Evolutionary conservation across 2,888 invertebrate species (phyloP).

Genomic region (Acleris cristana): DNA sequence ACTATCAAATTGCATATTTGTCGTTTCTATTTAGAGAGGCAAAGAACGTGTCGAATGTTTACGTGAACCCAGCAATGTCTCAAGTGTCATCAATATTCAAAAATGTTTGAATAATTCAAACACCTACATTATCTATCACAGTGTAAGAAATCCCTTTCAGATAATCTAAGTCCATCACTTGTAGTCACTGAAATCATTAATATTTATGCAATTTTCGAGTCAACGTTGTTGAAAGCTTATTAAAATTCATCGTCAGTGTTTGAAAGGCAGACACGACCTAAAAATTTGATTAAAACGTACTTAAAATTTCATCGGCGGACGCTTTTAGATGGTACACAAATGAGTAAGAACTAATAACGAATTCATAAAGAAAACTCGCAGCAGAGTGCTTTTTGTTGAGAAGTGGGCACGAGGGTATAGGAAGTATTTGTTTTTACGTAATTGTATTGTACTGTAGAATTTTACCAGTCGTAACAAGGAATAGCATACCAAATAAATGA

Average conservation of each 20-base stretch:
- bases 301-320: slow-evolving; percentile 62
- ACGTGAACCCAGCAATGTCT: not conserved
- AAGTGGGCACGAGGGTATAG: slow-evolving; percentile 23
- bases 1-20: too few species aligned
- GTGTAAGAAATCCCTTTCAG: slow-evolving; percentile 45
- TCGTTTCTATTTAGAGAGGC: too few species aligned
- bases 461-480: not conserved
- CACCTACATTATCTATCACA: slow-evolving; percentile 4
- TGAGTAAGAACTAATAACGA: slow-evolving; percentile 38
- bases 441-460: not conserved
- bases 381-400: slow-evolving; percentile 3
- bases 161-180: slow-evolving; percentile 71
- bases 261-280: slow-evolving; percentile 63
- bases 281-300: slow-evolving; percentile 64
- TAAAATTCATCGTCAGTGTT: slow-evolving; percentile 75
- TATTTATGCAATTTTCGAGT: slow-evolving; percentile 76
- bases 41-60: slow-evolving; percentile 38
- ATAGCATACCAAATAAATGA: not conserved
- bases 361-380: slow-evolving; percentile 41
- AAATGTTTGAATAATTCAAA: not conserved
- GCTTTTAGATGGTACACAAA: slow-evolving; percentile 43
- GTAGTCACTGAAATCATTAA: slow-evolving; percentile 66
- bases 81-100: not conserved
- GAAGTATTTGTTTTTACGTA: not conserved
- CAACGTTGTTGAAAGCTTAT: slow-evolving; percentile 73